Base-by-base conservation (phyloP, 1,140 invertebrate species). In the Drosophila nigrodunni region DNA sequence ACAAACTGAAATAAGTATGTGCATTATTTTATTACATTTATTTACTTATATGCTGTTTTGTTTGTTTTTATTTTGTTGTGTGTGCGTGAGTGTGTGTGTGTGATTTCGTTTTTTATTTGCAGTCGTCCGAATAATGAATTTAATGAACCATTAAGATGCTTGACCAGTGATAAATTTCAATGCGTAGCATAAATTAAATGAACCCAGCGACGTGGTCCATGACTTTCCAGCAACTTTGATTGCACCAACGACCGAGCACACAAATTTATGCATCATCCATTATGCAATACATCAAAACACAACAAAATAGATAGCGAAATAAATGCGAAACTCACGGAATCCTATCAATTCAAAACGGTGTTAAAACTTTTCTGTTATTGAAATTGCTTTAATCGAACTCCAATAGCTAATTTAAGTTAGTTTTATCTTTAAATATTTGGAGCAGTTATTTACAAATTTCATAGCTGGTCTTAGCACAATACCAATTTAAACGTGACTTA, bases 71-170 rank as follows among this genome's bases (percentile, higher is more conserved):
- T 11, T 58, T 35, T 67, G 13, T 46, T 47, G n/a, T 72, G 9
- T 41, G 39, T 9, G 35, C 37, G 21, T 49, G 30, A 30, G 41
- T 44, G 21, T 61, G 50, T 41, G 21, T 11, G 46, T 52, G 55
- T 68, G 61, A 44, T 78, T 58, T 65, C 54, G 15, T 60, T 77
- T 78, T 61, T 76, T 75, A 75, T 73, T 47, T 61, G 62, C 49
- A 69, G 41, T 76, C 72, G 73, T 67, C 78, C 85, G 78, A 89
- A 88, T 88, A 88, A 88, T 88, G 85, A 85, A 88, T 88, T 88
- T 88, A 88, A 88, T 88, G 85, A 88, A 88, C 85, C 85, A 88
- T 88, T 88, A 88, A 89, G 85, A 88, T 89, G 85, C 85, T 83
- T 43, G 85, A 25, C 80, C 61, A 89, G 85, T 89, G 78, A 88